phyloP scores from a whole-genome alignment of 2,797 vertebrate species.

The Molothrus ater region DNA sequence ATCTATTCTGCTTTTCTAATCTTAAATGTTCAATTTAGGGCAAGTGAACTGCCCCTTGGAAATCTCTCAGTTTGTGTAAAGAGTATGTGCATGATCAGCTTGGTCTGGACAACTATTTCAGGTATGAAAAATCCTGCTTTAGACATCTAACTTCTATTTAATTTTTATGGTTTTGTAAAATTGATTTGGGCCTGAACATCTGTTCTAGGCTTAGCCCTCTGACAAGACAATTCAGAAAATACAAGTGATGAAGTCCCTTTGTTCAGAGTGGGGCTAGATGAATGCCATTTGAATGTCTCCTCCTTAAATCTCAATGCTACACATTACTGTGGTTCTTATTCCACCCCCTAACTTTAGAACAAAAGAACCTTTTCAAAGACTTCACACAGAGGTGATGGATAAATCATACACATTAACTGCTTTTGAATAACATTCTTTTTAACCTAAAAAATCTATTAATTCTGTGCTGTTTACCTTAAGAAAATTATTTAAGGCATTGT shows the following conservation, averaged over 20 bases:
- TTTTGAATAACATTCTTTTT: conserved; percentile 61
- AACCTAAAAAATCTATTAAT: conserved; percentile 42
- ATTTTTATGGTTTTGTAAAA: background rate
- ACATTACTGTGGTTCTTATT: conserved; percentile 64
- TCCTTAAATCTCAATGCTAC: conserved; percentile 41
- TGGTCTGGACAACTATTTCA: background rate
- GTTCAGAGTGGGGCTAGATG: conserved; percentile 22
- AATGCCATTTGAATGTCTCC: conserved; percentile 45
- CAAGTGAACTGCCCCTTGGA: background rate
- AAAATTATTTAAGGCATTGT: conserved; percentile 53
- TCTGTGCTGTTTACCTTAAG: conserved; percentile 55
- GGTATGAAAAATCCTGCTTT: background rate
- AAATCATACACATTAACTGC: conserved; percentile 69
- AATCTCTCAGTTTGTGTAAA: background rate
- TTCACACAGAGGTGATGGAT: conserved; percentile 66
- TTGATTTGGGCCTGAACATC: background rate
- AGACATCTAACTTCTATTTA: background rate
- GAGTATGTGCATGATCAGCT: background rate
- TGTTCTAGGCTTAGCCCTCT: background rate
- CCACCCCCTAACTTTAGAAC: conserved; percentile 69
- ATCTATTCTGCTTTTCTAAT: background rate
- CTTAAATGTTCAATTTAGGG: background rate
- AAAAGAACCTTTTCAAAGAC: conserved; percentile 64
- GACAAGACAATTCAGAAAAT: background rate
- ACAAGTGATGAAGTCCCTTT: conserved; percentile 14